Evolutionary conservation across 2,113 vertebrate genomes (phyloP).

Genomic region (Oriolus oriolus): DNA sequence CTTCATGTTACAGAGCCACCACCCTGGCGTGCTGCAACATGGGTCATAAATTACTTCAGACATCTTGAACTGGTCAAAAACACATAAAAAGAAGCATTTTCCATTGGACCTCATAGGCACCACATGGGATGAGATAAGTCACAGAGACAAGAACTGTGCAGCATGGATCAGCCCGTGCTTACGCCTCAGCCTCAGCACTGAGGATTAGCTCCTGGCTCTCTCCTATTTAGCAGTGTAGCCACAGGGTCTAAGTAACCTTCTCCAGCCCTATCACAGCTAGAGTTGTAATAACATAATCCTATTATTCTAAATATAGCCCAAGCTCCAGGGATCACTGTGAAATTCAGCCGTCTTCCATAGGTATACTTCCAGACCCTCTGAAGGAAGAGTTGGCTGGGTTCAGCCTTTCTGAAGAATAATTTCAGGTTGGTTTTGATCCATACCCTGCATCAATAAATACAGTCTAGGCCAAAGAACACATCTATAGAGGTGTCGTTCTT

Average conservation of each 20-base stretch:
- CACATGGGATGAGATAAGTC: not conserved
- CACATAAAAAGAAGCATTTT: not conserved
- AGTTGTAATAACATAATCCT: conserved; percentile 4
- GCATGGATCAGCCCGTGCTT: not conserved
- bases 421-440: not conserved
- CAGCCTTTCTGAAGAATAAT: not conserved
- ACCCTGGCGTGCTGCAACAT: not conserved
- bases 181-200: not conserved
- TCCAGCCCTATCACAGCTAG: not conserved
- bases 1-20: not conserved
- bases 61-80: not conserved
- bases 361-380: not conserved
- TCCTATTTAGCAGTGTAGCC: not conserved
- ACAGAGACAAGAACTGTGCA: not conserved
- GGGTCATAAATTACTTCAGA: not conserved
- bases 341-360: not conserved
- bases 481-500: not conserved
- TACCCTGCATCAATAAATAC: not conserved
- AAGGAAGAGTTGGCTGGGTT: not conserved
- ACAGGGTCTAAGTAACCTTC: not conserved
- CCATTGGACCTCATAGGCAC: not conserved
- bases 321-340: not conserved
- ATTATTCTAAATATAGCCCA: conserved; percentile 15
- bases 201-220: not conserved
- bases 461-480: not conserved